Evolutionary conservation across 1,140 invertebrate genomes (phyloP).

Genomic region (Harpegnathos saltator): DNA sequence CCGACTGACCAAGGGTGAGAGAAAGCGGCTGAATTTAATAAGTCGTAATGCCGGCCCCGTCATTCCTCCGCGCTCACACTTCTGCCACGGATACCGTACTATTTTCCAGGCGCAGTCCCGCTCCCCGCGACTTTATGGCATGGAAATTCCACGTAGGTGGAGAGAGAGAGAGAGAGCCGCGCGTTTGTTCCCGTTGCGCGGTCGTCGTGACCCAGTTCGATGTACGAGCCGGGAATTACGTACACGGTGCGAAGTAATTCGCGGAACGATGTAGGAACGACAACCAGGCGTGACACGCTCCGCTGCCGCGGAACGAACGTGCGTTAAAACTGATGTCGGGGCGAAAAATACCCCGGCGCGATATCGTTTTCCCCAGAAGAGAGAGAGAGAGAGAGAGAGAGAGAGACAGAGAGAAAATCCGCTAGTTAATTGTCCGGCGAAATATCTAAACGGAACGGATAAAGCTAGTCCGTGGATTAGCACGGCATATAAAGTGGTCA

Average conservation of each 20-base stretch:
- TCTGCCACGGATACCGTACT: neutral
- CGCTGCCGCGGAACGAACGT: neutral
- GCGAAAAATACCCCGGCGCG: slow-evolving; percentile 11
- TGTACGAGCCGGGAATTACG: slow-evolving; percentile 38
- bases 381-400: too few relatives aligned
- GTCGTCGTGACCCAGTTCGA: slow-evolving; percentile 38
- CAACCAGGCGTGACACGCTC: neutral
- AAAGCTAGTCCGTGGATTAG: too few relatives aligned
- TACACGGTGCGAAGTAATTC: slow-evolving; percentile 42
- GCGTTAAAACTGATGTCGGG: neutral
- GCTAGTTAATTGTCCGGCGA: too few relatives aligned
- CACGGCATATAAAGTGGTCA: too few relatives aligned
- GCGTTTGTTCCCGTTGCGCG: slow-evolving; percentile 17
- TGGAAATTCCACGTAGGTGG: slow-evolving; percentile 36
- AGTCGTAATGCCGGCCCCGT: slow-evolving; percentile 57
- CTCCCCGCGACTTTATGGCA: slow-evolving; percentile 37
- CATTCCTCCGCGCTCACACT: slow-evolving; percentile 33
- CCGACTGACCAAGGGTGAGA: slow-evolving; percentile 5
- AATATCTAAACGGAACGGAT: too few relatives aligned
- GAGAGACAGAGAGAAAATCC: too few relatives aligned
- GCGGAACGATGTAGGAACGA: slow-evolving; percentile 39
- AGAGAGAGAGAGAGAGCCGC: neutral
- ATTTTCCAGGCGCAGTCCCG: slow-evolving; percentile 1
- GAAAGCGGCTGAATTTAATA: slow-evolving; percentile 63
- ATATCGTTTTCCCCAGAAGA: neutral